Evolutionary conservation across 1,140 invertebrate genomes (phyloP), one percentile per base, ranked within the genome.

Genomic region (Drosophila triauraria): DNA sequence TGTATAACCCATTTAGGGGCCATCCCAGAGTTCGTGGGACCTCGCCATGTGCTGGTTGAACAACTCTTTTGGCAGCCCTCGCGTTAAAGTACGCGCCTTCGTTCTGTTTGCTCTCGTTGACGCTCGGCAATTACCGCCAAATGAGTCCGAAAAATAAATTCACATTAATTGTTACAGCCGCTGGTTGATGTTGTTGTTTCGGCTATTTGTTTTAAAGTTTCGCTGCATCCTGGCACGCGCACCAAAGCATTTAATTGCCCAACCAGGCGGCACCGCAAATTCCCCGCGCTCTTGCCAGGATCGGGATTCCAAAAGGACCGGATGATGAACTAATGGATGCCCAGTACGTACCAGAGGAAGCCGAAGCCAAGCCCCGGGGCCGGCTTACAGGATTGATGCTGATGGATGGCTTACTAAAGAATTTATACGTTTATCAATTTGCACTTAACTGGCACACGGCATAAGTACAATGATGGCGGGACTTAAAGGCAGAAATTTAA

Each of bases 121-220:
- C 80, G 76, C 51, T 43, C 59, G 62, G 81, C 84, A 90, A 88
- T 88, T 90, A 88, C 81, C 86, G 80, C 81, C 72, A 87, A 88
- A 88, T 90, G 85, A 85, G 85, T 81, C 80, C 70, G 86, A 82
- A 78, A 85, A 88, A 90, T 88, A 85, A 88, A 90, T 88, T 81
- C 85, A 69, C 85, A 91, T 90, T 88, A 90, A 88, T 90, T 88
- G 81, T 82, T 81, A 75, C 81, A 79, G 82, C 82, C 70, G 57
- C 65, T 58, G 76, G 72, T 72, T 87, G 61, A 53, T 68, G 68
- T 90, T 60, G 79, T 84, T 84, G 80, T 87, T 88, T 44, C 1
- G 48, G 64, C 54, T 54, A 59, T 60, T 70, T 70, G 63, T 70
- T 74, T 71, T 74, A 74, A 74, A 74, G 67, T 74, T 74, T 72